Evolutionary conservation across 1,140 invertebrate species (phyloP), one percentile per base, ranked within the genome.

Genomic region (Heliconius congener): DNA sequence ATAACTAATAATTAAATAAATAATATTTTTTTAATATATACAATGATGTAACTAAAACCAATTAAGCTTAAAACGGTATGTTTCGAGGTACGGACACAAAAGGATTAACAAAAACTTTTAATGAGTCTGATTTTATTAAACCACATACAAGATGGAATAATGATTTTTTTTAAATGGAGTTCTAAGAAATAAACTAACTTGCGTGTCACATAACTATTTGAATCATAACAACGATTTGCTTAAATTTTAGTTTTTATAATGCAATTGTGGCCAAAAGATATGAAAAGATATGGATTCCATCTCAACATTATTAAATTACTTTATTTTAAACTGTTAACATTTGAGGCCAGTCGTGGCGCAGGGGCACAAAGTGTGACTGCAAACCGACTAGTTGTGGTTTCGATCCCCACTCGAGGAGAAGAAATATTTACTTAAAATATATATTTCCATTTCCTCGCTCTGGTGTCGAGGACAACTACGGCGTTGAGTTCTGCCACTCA

Each of bases 51-150:
- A 9, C 27, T 30, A 30, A 66, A 30, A 66, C 13, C 30, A 66
- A 66, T 66, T 30, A 66, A 30, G 6, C 60, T 16, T 6, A 66
- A 30, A 66, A 23, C 27, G 13, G 23, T 23, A 66, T 5, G 13
- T 27, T 30, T 16, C 11, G 60, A 27, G 11, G 60, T 66, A 66
- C 0, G 60, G 27, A 27, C 27, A 66, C 60, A 66, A 66, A 66
- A 66, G 60, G 60, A 5, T 27, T 66, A 66, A 30, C 11, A 66
- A 66, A 66, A 30, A 66, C 60, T 6, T 30, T 30, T 30, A 66
- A 66, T 66, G 60, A 66, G 60, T 66, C 60, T 66, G 60, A 13
- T 27, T 66, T 66, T 66, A 30, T 66, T 66, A 27, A 66, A 66
- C 27, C 60, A 30, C 30, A 66, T 23, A 30, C 60, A 66, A 66